These are phyloP conservation scores for Thaumetopoea pityocampa DNA, from an alignment of 1,140 invertebrate genomes.

Conservation along the genomic window DNA sequence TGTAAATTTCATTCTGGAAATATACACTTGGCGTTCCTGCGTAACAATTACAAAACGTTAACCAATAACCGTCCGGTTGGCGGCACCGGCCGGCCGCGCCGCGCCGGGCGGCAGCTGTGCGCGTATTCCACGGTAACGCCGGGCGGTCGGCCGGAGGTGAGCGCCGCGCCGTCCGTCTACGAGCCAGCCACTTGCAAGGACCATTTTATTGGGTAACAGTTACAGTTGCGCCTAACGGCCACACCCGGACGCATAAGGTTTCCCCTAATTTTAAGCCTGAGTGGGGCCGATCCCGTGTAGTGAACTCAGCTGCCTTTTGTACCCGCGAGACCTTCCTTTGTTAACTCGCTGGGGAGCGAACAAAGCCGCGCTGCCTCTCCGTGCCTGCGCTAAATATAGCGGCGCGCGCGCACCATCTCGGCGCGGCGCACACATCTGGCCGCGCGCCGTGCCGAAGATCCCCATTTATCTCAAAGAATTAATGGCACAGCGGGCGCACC, in stretches of 20 bases:
- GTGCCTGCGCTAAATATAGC: slow-evolving; percentile 73
- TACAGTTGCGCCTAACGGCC: slow-evolving; percentile 26
- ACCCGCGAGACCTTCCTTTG: slow-evolving; percentile 61
- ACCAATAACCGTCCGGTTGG: no score
- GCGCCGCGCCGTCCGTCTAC: no score
- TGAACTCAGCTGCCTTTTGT: slow-evolving; percentile 67
- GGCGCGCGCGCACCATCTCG: slow-evolving; percentile 35
- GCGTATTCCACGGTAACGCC: no score
- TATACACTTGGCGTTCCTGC: no score
- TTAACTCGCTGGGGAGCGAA: slow-evolving; percentile 55
- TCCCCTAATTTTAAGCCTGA: slow-evolving; percentile 49
- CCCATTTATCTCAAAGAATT: slow-evolving; percentile 27
- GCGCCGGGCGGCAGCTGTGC: no score
- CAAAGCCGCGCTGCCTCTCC: slow-evolving; percentile 66
- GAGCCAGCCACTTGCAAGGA: no score
- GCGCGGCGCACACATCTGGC: slow-evolving; percentile 58
- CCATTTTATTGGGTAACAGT: no score
- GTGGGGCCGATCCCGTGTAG: slow-evolving; percentile 58
- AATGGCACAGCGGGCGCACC: slow-evolving; percentile 15
- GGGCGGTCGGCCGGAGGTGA: no score
- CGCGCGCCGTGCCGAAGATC: slow-evolving; percentile 17
- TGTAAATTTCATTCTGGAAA: no score
- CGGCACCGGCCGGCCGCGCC: no score
- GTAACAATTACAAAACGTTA: no score
- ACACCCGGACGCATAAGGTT: slow-evolving; percentile 34